Evolutionary conservation across 2,888 invertebrate genomes (phyloP), one percentile per base, ranked within the genome.

Genomic region (Chrysolina haemoptera): DNA sequence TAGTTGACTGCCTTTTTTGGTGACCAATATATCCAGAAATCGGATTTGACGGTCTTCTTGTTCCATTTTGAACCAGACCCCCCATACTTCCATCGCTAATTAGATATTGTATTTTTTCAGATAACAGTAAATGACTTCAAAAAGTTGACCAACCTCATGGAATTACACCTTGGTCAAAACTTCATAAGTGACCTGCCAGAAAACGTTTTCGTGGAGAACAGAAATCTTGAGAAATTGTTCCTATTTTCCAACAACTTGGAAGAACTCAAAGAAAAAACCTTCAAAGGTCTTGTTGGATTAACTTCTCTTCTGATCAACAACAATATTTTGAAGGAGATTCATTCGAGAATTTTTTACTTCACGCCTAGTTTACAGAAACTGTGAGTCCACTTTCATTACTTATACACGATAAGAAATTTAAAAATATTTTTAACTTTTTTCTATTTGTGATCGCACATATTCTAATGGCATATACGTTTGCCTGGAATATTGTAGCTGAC

Each of bases 111-210:
- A 41, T 59, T n/a, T 63, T 83, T 89, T 83, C 86, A 92, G 92
- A 84, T 92, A 62, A 86, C 88, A 62, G 89, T 89, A 0, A 85
- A 89, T 10, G 91, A 91, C 83, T 93, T 93, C 81, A 87, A 88
- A 75, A 89, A 89, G 76, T 86, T 92, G 59, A 87, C 85, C 59
- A 87, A 88, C 62, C 86, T 95, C 68, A 90, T 89, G 70, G 93
- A 93, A 82, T 89, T 95, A 62, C 92, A 93, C 84, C 87, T 95
- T 65, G 93, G 92, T 65, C 92, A 93, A 79, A 95, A 95, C 85
- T 89, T 90, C 70, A 88, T 95, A 35, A 86, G 87, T 67, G 85
- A 86, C 14, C 81, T 92, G 16, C 90, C 92, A 5, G 91, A 92
- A 76, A 89, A 90, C 62, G 86, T 91, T 6, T 94, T 94, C 84